phyloP scores from a whole-genome alignment of 1,140 invertebrate species.

The Lordiphosa clarofinis region DNA sequence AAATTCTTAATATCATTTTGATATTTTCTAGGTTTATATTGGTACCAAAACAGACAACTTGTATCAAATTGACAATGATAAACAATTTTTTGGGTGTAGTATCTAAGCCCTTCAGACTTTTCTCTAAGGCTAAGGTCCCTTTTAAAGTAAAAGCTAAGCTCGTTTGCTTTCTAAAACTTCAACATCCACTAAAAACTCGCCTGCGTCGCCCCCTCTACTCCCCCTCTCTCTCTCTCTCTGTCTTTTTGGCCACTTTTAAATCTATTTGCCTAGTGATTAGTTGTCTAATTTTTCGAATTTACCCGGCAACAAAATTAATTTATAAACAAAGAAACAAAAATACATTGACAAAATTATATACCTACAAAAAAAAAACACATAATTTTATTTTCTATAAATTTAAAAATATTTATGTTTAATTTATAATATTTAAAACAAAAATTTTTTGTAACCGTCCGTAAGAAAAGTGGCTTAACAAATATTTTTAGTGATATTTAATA shows the following conservation, averaged over 20 bases:
- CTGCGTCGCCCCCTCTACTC: conserved; percentile 28
- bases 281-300: conserved; percentile 58
- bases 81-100: too few relatives aligned
- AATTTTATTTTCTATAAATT: conserved; percentile 16
- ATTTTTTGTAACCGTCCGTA: conserved; percentile 13
- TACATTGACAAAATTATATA: conserved; percentile 28
- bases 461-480: conserved; percentile 19
- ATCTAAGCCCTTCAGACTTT: too few relatives aligned
- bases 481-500: conserved; percentile 69
- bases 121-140: too few relatives aligned
- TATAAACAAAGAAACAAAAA: conserved; percentile 40
- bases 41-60: too few relatives aligned
- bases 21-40: too few relatives aligned
- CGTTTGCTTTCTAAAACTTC: conserved; percentile 8
- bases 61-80: too few relatives aligned
- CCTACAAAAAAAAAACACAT: conserved; percentile 34
- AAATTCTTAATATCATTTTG: too few relatives aligned
- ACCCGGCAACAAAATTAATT: conserved; percentile 57
- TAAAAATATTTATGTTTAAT: conserved; percentile 3
- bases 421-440: neutral
- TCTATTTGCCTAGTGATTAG: conserved; percentile 79
- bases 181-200: conserved; percentile 45
- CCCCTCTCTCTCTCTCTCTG: conserved; percentile 8
- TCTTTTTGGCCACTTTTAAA: conserved; percentile 13
- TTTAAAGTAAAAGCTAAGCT: too few relatives aligned